Conservation (phyloP, 2,113 vertebrate species). For the Cyprinodon tularosa region DNA sequence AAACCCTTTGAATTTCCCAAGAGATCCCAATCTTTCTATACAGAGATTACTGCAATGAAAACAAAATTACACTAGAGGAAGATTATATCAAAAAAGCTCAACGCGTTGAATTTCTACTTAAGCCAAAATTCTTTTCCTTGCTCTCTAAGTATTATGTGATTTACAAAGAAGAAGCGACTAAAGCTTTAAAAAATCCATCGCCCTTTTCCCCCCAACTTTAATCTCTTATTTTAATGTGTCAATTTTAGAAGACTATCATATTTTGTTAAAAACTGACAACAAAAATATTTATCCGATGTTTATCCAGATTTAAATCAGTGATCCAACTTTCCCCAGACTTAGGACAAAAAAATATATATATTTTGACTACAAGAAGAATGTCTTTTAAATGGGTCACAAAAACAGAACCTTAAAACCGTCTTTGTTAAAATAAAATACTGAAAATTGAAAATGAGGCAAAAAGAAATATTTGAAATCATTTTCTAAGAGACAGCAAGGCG, state of each 20-base stretch:
- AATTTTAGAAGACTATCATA: background rate
- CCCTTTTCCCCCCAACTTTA: conserved; percentile 18
- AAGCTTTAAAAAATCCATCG: conserved; percentile 14
- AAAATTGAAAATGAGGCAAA: too few species aligned
- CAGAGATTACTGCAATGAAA: conserved; percentile 53
- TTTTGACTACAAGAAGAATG: background rate
- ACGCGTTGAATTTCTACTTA: conserved; percentile 36
- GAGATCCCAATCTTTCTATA: conserved; percentile 49
- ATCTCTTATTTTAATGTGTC: background rate
- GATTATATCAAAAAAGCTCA: conserved; percentile 51
- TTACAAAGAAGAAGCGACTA: background rate
- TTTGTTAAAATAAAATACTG: background rate
- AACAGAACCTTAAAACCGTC: background rate
- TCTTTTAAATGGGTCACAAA: background rate
- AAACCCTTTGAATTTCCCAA: conserved; percentile 44
- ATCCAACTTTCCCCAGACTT: conserved; percentile 16
- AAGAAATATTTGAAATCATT: too few species aligned
- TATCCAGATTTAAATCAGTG: conserved; percentile 8
- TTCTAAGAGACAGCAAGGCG: too few species aligned
- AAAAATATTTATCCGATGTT: conserved; percentile 13
- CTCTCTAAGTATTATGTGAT: background rate
- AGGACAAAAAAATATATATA: conserved; percentile 14
- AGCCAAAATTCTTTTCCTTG: conserved; percentile 36
- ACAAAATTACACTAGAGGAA: conserved; percentile 36
- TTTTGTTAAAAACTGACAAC: background rate